Percentiles rank a stretch among this genome's conserved stretches.
Conservation (phyloP, 2,113 vertebrate genomes). For the Leucopsar rothschildi region DNA sequence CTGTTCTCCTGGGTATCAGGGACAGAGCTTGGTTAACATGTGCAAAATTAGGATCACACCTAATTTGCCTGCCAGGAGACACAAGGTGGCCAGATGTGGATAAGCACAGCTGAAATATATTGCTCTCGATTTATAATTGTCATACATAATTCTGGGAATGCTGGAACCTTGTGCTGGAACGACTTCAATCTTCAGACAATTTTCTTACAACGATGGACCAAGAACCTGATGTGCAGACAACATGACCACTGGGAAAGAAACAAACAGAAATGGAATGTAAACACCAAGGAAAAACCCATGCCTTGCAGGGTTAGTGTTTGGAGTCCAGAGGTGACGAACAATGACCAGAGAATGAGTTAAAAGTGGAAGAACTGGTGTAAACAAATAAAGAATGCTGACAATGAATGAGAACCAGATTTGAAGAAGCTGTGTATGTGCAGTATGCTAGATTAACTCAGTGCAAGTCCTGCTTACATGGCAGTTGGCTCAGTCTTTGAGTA, state of each 20-base stretch:
- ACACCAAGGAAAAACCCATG: not conserved
- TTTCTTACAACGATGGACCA: not conserved
- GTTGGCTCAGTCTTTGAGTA: conserved; percentile 20
- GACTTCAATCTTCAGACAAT: not conserved
- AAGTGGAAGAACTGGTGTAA: conserved; percentile 45
- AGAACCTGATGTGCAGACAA: not conserved
- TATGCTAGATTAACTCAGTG: conserved; percentile 31
- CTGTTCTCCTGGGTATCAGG: not conserved
- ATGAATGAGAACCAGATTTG: conserved; percentile 50
- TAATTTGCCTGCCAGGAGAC: not conserved
- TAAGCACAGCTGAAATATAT: not conserved
- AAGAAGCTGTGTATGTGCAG: conserved; percentile 38
- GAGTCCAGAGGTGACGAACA: not conserved
- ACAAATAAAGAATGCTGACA: conserved; percentile 55
- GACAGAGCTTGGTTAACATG: not conserved
- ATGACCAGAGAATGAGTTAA: conserved; percentile 28
- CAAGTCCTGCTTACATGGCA: conserved; percentile 30
- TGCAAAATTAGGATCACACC: not conserved
- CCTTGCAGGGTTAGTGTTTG: not conserved
- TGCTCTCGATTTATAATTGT: not conserved
- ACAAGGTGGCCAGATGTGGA: conserved; percentile 10
- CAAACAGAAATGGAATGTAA: conserved; percentile 41
- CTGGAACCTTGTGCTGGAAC: not conserved
- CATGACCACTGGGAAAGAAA: not conserved
- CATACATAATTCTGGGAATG: not conserved